Evolutionary conservation across 2,797 vertebrate species (phyloP), one percentile per base, ranked within the genome.

Genomic region (Notolepis coatsorum): DNA sequence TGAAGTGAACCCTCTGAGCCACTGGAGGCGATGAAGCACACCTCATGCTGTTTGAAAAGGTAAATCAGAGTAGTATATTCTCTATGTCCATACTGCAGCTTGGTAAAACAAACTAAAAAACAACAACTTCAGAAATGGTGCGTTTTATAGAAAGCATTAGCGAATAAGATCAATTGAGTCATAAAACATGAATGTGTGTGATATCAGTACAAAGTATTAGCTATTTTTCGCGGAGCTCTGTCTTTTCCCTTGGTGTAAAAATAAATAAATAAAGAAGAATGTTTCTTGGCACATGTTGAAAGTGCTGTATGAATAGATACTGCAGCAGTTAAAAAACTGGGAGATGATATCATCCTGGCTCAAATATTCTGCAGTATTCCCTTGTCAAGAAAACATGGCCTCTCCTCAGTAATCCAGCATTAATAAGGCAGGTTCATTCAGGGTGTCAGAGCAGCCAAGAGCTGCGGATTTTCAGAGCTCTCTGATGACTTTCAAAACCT

Each of bases 381-480:
- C 82, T 84, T 90, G 85, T 93, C 91, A 88, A 84, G 79, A 87
- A 90, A 92, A 91, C 86, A 81, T 30, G 69, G 84, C 85, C 81
- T 89, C 87, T 84, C 75, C 60, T 76, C 84, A 70, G 86, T 95
- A 94, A 94, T 94, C 94, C 93, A 86, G 73, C 89, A 91, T 93
- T 95, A 95, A 95, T 94, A 85, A 83, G 90, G 89, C 0, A 85
- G 91, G 95, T 97, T 96, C 96, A 97, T 91, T 93, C 82, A 87
- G 94, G 94, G 93, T 96, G 93, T 95, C 95, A 96, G 88, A 76
- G 91, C 94, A 91, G 94, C 90, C 92, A 94, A 96, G 89, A 93
- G 92, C 88, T 85, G 89, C 89, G 90, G 91, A 93, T 95, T 95
- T 96, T 94, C 92, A 87, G 81, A 92, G 92, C 82, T 88, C 88